Conservation (phyloP, 1,140 invertebrate genomes). For the Chelonus insularis region DNA sequence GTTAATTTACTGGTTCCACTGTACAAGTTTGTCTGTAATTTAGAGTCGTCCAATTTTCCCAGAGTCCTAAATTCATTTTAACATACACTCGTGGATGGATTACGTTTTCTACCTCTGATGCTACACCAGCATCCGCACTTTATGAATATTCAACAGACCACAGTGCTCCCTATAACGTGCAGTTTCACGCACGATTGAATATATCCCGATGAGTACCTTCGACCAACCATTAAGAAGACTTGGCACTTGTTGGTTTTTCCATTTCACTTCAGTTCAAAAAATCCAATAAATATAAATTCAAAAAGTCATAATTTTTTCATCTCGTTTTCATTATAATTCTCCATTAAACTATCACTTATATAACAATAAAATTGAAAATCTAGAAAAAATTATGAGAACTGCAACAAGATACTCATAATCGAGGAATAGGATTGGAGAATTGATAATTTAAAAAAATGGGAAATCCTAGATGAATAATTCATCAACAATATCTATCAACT, state of each 20-base stretch:
- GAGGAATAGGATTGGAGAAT: no score
- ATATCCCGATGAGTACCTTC: constrained; percentile 14
- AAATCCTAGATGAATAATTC: no score
- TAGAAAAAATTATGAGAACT: no score
- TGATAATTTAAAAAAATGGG: no score
- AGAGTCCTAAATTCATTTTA: constrained; percentile 15
- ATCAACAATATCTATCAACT: no score
- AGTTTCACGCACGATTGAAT: constrained; percentile 30
- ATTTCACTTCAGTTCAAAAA: background rate
- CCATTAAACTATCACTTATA: no score
- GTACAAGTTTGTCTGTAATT: background rate
- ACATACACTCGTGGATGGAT: background rate
- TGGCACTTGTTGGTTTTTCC: background rate
- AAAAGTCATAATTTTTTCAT: no score
- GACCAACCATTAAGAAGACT: background rate
- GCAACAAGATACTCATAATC: no score
- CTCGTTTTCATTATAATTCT: no score
- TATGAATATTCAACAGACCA: constrained; percentile 27
- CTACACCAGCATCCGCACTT: background rate
- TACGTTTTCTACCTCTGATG: background rate
- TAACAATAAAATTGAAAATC: no score
- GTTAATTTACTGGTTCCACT: background rate
- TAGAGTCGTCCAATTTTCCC: constrained; percentile 1
- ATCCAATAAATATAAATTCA: no score
- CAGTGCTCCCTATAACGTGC: constrained; percentile 6